A percentile compares a stretch with the other conserved stretches of the same genome.
phyloP scores from a whole-genome alignment of 2,797 vertebrate species.

The Labroides dimidiatus region DNA sequence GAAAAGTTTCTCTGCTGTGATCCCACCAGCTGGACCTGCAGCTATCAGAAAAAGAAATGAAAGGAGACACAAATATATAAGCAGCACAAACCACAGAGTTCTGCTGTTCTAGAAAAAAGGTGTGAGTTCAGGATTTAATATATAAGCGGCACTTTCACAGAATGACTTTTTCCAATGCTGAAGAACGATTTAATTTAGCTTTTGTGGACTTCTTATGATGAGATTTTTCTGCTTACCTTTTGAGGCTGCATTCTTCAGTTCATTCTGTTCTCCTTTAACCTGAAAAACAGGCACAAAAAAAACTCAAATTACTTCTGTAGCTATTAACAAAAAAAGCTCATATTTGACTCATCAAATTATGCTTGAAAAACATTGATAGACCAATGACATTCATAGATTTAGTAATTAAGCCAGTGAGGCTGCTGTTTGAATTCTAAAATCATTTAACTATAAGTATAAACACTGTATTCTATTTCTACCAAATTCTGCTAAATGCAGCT shows the following conservation, averaged over 20 bases:
- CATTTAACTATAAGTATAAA: too few species aligned
- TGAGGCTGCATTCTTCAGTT: constrained; percentile 76
- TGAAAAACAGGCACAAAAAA: constrained; percentile 56
- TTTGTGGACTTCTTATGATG: background rate
- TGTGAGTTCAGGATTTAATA: too few species aligned
- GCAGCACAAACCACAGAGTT: background rate
- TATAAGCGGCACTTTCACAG: background rate
- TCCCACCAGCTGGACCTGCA: constrained; percentile 75
- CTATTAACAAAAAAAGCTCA: too few species aligned
- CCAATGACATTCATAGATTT: too few species aligned
- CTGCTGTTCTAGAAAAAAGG: too few species aligned
- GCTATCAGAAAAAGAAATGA: constrained; percentile 44
- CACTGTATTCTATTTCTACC: too few species aligned
- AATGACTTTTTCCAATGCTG: background rate
- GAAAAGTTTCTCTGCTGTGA: constrained; percentile 93
- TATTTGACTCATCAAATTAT: too few species aligned
- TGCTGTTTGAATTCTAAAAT: too few species aligned
- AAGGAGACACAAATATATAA: background rate
- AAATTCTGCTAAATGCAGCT: too few species aligned
- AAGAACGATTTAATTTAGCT: background rate
- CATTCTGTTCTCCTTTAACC: constrained; percentile 89
- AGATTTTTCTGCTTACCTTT: constrained; percentile 82
- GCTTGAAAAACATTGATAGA: too few species aligned
- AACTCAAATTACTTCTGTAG: background rate
- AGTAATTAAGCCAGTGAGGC: too few species aligned